Evolutionary conservation across 2,888 invertebrate genomes (phyloP).

Genomic region (Cheilosia scutellata): DNA sequence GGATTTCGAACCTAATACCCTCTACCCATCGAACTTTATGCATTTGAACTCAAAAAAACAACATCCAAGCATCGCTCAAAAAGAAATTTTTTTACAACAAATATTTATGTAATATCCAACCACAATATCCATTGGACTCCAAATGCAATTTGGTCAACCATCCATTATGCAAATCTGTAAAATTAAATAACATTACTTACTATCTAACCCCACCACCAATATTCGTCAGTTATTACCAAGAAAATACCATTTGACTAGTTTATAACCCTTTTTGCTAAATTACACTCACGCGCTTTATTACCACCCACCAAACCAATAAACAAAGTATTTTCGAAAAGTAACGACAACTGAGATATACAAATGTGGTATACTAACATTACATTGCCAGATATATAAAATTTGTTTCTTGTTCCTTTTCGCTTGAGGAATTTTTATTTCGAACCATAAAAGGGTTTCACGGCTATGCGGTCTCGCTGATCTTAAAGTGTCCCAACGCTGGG

Average conservation of each 20-base stretch:
- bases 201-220: constrained; percentile 5
- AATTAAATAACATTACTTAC: constrained; percentile 27
- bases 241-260: constrained; percentile 22
- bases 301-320: constrained; percentile 11
- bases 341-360: background rate
- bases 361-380: background rate
- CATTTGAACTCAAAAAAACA: background rate
- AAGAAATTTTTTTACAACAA: too few relatives aligned
- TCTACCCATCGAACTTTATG: too few relatives aligned
- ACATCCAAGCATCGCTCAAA: background rate
- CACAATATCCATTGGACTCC: background rate
- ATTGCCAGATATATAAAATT: background rate
- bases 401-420: background rate
- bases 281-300: constrained; percentile 48
- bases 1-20: too few relatives aligned
- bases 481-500: background rate
- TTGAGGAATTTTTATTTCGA: constrained; percentile 5
- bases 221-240: constrained; percentile 33
- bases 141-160: constrained; percentile 27
- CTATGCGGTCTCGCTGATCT: background rate
- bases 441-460: background rate
- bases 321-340: background rate
- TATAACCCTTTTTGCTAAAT: constrained; percentile 65
- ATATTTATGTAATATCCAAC: background rate
- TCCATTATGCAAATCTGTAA: constrained; percentile 52